These are phyloP conservation scores for Parapsyche elsis DNA, from an alignment of 1,140 invertebrate species.

Conservation along the genomic window DNA sequence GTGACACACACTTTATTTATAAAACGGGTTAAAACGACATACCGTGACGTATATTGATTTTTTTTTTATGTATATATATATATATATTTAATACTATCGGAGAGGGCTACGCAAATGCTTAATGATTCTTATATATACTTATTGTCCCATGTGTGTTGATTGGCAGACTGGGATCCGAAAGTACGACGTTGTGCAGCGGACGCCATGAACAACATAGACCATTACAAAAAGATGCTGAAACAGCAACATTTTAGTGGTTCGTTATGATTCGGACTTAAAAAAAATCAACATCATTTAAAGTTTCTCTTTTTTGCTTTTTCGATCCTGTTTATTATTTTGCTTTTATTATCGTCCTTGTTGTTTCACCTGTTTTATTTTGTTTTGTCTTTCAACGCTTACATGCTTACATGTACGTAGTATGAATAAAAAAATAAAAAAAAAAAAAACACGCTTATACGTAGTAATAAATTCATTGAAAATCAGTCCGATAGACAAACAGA, in stretches of 20 bases:
- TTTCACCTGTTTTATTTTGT: too few relatives aligned
- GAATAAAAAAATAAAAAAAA: too few relatives aligned
- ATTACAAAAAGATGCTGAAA: slow-evolving; percentile 54
- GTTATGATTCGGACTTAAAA: slow-evolving; percentile 31
- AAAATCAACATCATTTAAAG: too few relatives aligned
- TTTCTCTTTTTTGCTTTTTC: slow-evolving; percentile 9
- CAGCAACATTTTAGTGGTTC: slow-evolving; percentile 49
- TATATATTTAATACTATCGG: too few relatives aligned
- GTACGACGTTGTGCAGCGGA: slow-evolving; percentile 52
- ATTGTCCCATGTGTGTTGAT: slow-evolving; percentile 25
- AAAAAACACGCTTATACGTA: too few relatives aligned
- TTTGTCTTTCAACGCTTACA: not conserved
- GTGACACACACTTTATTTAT: too few relatives aligned
- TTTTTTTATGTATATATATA: too few relatives aligned
- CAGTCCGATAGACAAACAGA: too few relatives aligned
- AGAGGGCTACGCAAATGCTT: too few relatives aligned
- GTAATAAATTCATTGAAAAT: too few relatives aligned
- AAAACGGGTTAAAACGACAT: too few relatives aligned
- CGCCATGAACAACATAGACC: slow-evolving; percentile 52
- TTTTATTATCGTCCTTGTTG: not conserved
- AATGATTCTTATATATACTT: not conserved
- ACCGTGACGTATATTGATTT: too few relatives aligned
- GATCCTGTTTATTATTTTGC: not conserved
- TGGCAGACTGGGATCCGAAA: slow-evolving; percentile 34
- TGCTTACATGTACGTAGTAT: not conserved